These are phyloP conservation scores for Sebastes jordani DNA, from an alignment of 2,797 vertebrate genomes.

Conservation along the genomic window DNA sequence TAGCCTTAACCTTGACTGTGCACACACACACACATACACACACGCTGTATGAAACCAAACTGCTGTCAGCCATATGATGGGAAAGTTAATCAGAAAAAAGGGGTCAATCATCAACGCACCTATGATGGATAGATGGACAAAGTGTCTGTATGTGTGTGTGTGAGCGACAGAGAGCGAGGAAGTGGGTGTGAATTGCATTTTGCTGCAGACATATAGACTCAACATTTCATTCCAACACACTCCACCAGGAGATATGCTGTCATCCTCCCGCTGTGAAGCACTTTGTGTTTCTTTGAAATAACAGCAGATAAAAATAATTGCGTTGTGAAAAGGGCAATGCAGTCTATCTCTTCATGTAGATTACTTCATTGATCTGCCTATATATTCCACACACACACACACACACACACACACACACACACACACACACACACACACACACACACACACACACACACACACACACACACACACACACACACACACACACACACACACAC, in stretches of 20 bases:
- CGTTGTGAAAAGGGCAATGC: constrained; percentile 40
- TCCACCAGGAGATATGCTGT: constrained; percentile 7
- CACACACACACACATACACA: constrained; percentile 42
- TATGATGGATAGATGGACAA: constrained; percentile 55
- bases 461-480: constrained; percentile 17
- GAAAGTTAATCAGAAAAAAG: constrained; percentile 74
- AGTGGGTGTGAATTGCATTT: constrained; percentile 18
- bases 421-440: constrained; percentile 11
- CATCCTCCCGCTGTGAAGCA: neutral
- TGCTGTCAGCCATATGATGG: constrained; percentile 62
- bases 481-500: constrained; percentile 3
- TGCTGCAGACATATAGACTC: constrained; percentile 26
- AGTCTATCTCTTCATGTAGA: constrained; percentile 45
- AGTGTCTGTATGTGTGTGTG: constrained; percentile 8
- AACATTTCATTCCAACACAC: constrained; percentile 26
- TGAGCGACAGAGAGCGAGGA: neutral
- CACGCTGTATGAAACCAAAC: constrained; percentile 40
- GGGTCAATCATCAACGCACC: constrained; percentile 56
- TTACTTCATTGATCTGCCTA: constrained; percentile 63
- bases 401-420: constrained; percentile 17
- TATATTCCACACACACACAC: constrained; percentile 26
- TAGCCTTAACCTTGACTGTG: constrained; percentile 60
- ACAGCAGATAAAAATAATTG: constrained; percentile 56
- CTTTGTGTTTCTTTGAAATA: constrained; percentile 37
- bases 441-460: constrained; percentile 15